phyloP scores from a whole-genome alignment of 2,113 vertebrate genomes.

The Redunca redunca region DNA sequence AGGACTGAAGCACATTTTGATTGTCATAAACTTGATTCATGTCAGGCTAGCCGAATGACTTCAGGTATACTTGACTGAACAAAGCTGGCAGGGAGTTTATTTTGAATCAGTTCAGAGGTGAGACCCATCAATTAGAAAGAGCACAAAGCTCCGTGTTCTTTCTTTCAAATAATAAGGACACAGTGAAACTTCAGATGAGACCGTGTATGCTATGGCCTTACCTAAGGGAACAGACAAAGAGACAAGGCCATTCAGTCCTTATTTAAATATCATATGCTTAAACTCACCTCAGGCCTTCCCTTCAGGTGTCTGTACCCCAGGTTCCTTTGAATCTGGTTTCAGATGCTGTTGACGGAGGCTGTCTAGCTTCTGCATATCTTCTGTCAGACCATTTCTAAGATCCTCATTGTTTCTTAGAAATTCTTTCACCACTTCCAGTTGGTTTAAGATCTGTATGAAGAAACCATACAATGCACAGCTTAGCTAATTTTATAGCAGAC shows the following conservation, averaged over 20 bases:
- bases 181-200: background rate
- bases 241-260: background rate
- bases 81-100: background rate
- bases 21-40: background rate
- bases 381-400: conserved; percentile 50
- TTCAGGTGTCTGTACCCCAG: background rate
- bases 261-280: background rate
- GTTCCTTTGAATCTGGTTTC: background rate
- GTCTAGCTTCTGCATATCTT: conserved; percentile 58
- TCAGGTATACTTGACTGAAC: background rate
- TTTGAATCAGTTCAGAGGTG: background rate
- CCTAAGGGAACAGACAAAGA: background rate
- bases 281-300: conserved; percentile 27
- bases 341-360: background rate
- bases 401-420: conserved; percentile 68
- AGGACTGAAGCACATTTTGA: background rate
- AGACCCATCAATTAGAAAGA: background rate
- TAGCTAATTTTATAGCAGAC: background rate
- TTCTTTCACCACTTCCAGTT: conserved; percentile 35
- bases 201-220: background rate
- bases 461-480: background rate
- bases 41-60: background rate
- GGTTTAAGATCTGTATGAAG: conserved; percentile 44
- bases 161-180: background rate
- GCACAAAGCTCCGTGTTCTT: background rate